phyloP scores from a whole-genome alignment of 2,888 invertebrate species.

The Nomada flava region DNA sequence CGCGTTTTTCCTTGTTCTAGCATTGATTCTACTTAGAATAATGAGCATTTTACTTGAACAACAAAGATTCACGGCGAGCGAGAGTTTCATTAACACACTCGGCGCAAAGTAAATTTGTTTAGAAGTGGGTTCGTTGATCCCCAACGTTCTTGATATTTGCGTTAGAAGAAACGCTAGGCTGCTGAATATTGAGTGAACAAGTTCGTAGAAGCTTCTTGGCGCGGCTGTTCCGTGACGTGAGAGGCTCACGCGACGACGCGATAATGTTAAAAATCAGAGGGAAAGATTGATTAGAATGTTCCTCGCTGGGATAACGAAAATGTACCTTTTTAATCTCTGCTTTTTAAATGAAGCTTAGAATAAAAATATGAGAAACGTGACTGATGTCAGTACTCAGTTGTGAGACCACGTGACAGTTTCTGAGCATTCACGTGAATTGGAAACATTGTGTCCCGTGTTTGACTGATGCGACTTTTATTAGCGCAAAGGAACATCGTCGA shows the following conservation, averaged over 20 bases:
- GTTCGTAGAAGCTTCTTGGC: conserved; percentile 51
- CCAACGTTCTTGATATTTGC: conserved; percentile 27
- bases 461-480: neutral
- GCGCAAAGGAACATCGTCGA: neutral
- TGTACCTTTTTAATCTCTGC: no score
- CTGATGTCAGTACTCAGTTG: no score
- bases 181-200: conserved; percentile 48
- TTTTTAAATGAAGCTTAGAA: no score
- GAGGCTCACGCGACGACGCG: conserved; percentile 51
- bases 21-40: no score
- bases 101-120: conserved; percentile 47
- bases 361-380: no score
- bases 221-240: conserved; percentile 49
- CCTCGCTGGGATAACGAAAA: neutral
- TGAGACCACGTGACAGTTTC: no score
- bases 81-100: neutral
- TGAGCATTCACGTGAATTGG: neutral
- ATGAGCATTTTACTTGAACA: no score
- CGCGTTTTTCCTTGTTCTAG: no score
- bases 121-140: conserved; percentile 25
- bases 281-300: conserved; percentile 52
- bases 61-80: no score
- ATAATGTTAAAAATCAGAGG: conserved; percentile 54
- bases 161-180: conserved; percentile 33
- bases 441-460: neutral